A percentile compares a stretch with the other conserved stretches of the same genome.
Conservation (phyloP, 1,140 invertebrate species). For the Polypedilum vanderplanki region DNA sequence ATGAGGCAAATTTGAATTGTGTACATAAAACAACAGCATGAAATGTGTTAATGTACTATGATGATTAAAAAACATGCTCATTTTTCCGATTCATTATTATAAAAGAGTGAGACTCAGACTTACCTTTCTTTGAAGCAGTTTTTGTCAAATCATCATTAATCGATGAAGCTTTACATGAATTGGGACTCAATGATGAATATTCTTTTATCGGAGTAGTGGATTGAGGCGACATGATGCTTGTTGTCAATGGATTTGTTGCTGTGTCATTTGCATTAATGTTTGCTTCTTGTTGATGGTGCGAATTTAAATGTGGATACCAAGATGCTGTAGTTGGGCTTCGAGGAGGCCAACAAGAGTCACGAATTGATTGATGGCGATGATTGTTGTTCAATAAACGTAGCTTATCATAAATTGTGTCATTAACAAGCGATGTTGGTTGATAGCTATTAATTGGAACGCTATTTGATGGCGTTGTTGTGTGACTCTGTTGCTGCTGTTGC, state of each 20-base stretch:
- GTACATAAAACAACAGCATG: neutral
- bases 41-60: too few relatives aligned
- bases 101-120: neutral
- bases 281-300: neutral
- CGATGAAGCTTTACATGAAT: neutral
- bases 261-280: neutral
- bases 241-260: neutral
- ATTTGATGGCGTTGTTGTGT: constrained; percentile 30
- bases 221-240: neutral
- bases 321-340: constrained; percentile 32
- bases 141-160: constrained; percentile 14
- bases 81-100: too few relatives aligned
- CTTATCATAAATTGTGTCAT: constrained; percentile 76
- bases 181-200: neutral
- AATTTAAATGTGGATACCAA: constrained; percentile 39
- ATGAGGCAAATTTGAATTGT: neutral
- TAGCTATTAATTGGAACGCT: neutral
- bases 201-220: neutral
- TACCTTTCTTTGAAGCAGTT: constrained; percentile 1
- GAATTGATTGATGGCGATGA: constrained; percentile 27
- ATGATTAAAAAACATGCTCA: too few relatives aligned
- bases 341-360: constrained; percentile 29
- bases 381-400: constrained; percentile 76
- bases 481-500: constrained; percentile 49
- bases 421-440: constrained; percentile 38